Base-by-base conservation (phyloP, 2,888 invertebrate genomes). In the Adelognathus sp. region DNA sequence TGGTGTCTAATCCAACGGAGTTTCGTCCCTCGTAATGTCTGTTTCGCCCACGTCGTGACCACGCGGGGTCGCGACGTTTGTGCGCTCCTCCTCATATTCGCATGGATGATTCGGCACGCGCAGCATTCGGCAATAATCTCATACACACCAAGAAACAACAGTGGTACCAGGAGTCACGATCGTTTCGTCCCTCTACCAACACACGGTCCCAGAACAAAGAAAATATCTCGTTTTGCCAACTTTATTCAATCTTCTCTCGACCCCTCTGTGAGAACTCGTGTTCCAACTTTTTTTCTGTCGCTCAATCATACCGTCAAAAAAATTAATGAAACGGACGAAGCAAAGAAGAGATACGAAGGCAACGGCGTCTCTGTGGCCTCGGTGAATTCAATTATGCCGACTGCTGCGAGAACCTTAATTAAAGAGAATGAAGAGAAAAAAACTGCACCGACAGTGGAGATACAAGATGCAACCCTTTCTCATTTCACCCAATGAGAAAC, bases 21-120 rank as follows among this genome's bases (percentile, higher is more conserved):
- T 58, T 33, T 24, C 60, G 18, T 33, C 69, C 72, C 76, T 74
- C 66, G 70, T 76, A 75, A 75, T 75, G 44, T 80, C 73, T 72
- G 69, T 69, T 46, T 74, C 70, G 56, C 60, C 72, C 60, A 63
- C 44, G 66, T 33, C 74, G 54, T 46, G 67, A 69, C 41, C 9
- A 41, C 14, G 41, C 72, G 66, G 60, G 50, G 41, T 69, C 36
- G n/a, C n/a, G 27, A 60, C 14, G 36, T 27, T 66, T 39, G 50
- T 64, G 60, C 14, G 41, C 39, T 27, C 64, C 75, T 58, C 71
- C 46, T 58, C n/a, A n/a, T n/a, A n/a, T n/a, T 54, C 31, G 66
- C 41, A 21, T 29, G 29, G 21, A 39, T 39, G 64, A 63, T 58
- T 11, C 31, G 61, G 54, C 66, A 41, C 72, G 58, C 29, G 52